These are phyloP conservation scores for Amblyopsis rosae DNA, from an alignment of 2,113 vertebrate species.

Conservation along the genomic window DNA sequence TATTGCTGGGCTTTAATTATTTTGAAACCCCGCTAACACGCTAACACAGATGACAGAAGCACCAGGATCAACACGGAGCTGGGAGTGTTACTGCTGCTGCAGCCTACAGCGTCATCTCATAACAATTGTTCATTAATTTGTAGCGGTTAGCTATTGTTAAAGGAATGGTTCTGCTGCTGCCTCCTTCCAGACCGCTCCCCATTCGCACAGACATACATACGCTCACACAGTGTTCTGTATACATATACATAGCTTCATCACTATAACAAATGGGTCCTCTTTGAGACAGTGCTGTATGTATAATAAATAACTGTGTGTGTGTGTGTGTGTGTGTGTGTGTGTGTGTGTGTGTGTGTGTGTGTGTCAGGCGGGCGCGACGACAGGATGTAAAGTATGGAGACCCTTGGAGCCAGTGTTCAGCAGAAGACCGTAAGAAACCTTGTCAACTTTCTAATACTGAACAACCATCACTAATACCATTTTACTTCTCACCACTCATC, in stretches of 20 bases:
- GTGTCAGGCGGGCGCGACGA: slow-evolving; percentile 72
- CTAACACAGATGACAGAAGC: background rate
- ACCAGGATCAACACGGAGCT: slow-evolving; percentile 9
- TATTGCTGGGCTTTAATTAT: background rate
- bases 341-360: slow-evolving; percentile 35
- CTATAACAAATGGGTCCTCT: background rate
- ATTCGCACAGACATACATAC: background rate
- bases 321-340: too few relatives aligned
- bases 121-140: background rate
- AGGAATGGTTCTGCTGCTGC: slow-evolving; percentile 1
- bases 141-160: slow-evolving; percentile 6
- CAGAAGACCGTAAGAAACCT: slow-evolving; percentile 73
- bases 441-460: slow-evolving; percentile 5
- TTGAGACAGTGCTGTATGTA: background rate
- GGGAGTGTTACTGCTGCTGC: slow-evolving; percentile 4
- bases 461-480: background rate
- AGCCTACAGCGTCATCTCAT: slow-evolving; percentile 11
- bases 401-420: slow-evolving; percentile 80
- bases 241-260: background rate
- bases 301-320: background rate
- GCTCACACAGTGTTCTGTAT: background rate
- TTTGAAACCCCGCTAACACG: too few relatives aligned
- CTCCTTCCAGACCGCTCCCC: background rate
- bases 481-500: too few relatives aligned
- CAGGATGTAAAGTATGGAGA: slow-evolving; percentile 81